Conservation (phyloP, 1,140 invertebrate species). For the Conopomorpha cramerella region DNA sequence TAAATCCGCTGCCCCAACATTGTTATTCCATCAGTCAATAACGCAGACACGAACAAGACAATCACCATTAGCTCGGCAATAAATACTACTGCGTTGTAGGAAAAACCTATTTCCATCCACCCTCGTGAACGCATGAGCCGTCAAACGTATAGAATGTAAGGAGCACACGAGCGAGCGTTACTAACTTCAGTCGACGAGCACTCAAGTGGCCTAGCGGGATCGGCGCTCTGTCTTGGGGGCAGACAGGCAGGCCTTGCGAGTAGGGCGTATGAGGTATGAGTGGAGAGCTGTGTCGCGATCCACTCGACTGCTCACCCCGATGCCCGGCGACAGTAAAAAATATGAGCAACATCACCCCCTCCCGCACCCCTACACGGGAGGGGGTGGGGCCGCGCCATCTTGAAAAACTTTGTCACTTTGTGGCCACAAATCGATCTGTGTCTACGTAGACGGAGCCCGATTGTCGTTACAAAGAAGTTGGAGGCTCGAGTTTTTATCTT, state of each 20-base stretch:
- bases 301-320: slow-evolving; percentile 53
- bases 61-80: too few relatives aligned
- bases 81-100: too few relatives aligned
- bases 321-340: slow-evolving; percentile 52
- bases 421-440: slow-evolving; percentile 55
- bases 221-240: not conserved
- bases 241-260: slow-evolving; percentile 28
- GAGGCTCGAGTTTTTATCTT: too few relatives aligned
- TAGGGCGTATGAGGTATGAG: slow-evolving; percentile 31
- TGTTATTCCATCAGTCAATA: too few relatives aligned
- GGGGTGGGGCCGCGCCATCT: slow-evolving; percentile 31
- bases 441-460: slow-evolving; percentile 32
- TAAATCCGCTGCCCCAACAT: too few relatives aligned
- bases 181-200: too few relatives aligned
- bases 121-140: not conserved
- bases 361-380: slow-evolving; percentile 13
- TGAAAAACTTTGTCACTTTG: slow-evolving; percentile 58
- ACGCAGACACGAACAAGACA: too few relatives aligned
- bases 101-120: not conserved
- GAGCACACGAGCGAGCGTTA: too few relatives aligned
- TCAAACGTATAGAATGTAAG: too few relatives aligned
- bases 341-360: slow-evolving; percentile 46
- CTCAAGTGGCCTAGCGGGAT: too few relatives aligned
- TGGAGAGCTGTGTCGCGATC: slow-evolving; percentile 55
- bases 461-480: not conserved